Conservation (phyloP, 2,113 vertebrate species). For the Urocitellus parryii region DNA sequence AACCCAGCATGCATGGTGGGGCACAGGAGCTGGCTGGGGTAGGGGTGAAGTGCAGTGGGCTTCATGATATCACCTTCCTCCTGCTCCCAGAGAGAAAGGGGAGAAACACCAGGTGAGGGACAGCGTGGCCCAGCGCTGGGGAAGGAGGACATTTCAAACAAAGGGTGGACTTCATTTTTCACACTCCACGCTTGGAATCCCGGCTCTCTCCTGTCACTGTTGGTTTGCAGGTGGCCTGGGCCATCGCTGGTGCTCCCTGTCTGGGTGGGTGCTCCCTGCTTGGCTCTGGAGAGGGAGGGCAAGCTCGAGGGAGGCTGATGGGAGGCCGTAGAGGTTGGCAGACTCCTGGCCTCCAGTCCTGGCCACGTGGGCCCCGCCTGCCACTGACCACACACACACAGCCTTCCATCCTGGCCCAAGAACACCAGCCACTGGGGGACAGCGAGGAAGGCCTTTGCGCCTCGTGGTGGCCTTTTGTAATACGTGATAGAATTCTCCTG, state of each 20-base stretch:
- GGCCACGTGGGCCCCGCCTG: slow-evolving; percentile 59
- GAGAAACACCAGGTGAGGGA: rapidly evolving
- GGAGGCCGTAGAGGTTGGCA: slow-evolving; percentile 10
- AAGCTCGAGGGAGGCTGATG: neutral
- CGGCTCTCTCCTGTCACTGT: neutral
- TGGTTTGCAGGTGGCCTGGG: neutral
- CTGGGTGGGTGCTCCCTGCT: slow-evolving; percentile 39
- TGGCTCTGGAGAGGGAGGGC: neutral
- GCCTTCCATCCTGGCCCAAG: slow-evolving; percentile 53
- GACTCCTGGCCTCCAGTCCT: slow-evolving; percentile 71
- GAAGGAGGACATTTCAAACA: neutral
- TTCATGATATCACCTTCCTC: rapidly evolving
- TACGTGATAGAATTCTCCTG: slow-evolving; percentile 79
- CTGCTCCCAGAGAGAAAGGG: rapidly evolving
- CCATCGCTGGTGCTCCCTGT: neutral
- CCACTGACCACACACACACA: neutral
- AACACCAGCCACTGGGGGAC: slow-evolving; percentile 69
- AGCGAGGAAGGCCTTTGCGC: slow-evolving; percentile 74
- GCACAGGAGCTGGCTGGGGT: too few relatives aligned
- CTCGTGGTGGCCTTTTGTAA: slow-evolving; percentile 65
- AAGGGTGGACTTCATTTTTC: neutral
- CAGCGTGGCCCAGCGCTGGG: neutral
- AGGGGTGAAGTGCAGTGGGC: neutral
- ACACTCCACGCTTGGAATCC: rapidly evolving
- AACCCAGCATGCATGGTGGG: too few relatives aligned